Conservation (phyloP, 2,113 vertebrate genomes). For the Gallinago paraguaiae region DNA sequence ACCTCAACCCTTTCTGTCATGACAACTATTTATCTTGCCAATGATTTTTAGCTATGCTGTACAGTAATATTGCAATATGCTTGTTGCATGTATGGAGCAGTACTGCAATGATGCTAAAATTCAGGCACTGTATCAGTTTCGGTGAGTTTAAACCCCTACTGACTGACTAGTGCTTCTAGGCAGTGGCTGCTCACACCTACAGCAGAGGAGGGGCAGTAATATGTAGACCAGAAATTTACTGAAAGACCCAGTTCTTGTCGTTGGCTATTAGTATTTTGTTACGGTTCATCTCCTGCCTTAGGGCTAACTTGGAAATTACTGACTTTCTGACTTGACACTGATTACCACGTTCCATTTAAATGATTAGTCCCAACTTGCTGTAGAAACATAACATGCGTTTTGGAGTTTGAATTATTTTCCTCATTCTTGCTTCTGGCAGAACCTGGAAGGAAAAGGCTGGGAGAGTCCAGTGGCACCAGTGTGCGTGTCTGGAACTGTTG, state of each 20-base stretch:
- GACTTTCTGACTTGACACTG: not conserved
- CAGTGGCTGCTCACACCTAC: not conserved
- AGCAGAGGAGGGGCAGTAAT: not conserved
- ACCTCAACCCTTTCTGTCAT: no score
- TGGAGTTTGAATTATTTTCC: not conserved
- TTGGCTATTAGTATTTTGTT: not conserved
- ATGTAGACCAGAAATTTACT: not conserved
- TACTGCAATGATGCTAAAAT: not conserved
- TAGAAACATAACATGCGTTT: not conserved
- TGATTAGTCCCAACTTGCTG: not conserved
- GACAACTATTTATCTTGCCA: not conserved
- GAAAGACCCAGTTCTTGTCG: not conserved
- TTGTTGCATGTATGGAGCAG: not conserved
- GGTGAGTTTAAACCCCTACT: not conserved
- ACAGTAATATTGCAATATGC: not conserved
- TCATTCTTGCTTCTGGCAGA: not conserved
- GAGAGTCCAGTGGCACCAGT: not conserved
- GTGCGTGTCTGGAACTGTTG: conserved; percentile 8
- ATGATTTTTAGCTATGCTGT: not conserved
- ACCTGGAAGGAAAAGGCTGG: not conserved
- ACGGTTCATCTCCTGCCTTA: not conserved
- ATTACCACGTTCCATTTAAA: not conserved
- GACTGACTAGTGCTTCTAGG: not conserved
- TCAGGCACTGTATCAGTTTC: not conserved
- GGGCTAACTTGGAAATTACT: not conserved